phyloP scores from a whole-genome alignment of 1,140 invertebrate species.

The Eciton burchellii region DNA sequence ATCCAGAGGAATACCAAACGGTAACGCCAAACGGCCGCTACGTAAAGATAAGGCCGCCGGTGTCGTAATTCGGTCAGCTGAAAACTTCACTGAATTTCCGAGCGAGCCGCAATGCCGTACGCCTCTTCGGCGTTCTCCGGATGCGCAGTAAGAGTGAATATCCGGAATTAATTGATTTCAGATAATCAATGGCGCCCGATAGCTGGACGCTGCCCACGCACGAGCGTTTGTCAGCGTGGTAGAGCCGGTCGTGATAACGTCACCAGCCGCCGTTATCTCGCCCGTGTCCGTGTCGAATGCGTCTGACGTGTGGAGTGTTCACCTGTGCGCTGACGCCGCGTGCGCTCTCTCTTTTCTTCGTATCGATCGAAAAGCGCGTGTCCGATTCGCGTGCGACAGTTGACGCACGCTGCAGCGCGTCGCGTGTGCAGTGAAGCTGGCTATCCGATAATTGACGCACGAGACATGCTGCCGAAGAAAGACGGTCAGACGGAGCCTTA shows the following conservation, averaged over 20 bases:
- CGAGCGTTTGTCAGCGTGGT: not conserved
- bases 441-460: constrained; percentile 60
- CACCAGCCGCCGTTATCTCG: not conserved
- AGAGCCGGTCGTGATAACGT: constrained; percentile 34
- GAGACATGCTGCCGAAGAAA: constrained; percentile 86
- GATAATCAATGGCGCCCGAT: constrained; percentile 47
- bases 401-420: not conserved
- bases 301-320: constrained; percentile 34
- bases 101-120: not conserved
- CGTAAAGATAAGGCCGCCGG: not conserved
- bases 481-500: constrained; percentile 86
- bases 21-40: too few species aligned
- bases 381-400: not conserved
- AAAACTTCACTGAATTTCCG: not conserved
- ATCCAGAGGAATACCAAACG: too few species aligned
- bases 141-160: constrained; percentile 21
- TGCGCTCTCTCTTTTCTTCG: not conserved
- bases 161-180: constrained; percentile 44
- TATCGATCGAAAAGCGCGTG: constrained; percentile 29
- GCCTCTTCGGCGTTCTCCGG: not conserved
- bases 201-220: constrained; percentile 12
- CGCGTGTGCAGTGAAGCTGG: not conserved
- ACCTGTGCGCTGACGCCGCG: not conserved
- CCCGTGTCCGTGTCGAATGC: constrained; percentile 26
- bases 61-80: not conserved